Evolutionary conservation across 1,140 invertebrate species (phyloP), one percentile per base, ranked within the genome.

Genomic region (Hypsibius dujardini): DNA sequence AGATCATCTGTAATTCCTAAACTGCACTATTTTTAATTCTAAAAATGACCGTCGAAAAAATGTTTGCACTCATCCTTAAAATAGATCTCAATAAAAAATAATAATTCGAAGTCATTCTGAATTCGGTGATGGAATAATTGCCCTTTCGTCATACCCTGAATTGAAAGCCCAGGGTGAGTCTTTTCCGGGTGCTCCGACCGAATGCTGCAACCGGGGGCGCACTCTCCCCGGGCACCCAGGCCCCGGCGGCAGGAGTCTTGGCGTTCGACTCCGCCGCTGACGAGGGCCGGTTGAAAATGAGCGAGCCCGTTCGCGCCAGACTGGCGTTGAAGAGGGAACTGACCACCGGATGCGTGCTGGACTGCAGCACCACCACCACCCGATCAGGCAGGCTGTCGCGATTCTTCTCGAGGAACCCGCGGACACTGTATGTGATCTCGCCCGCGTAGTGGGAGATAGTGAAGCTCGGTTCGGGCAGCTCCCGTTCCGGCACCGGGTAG

Each of bases 371-470:
- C 62, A 67, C 12, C 12, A 0, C 0, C 12, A 67, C 3, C 42
- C 62, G 12, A 12, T 67, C 62, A 7, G 62, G 62, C 42, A 67
- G 62, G 42, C 62, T 80, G 73, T 83, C 82, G 40, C 80, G 72
- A 79, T 98, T 98, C 80, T 98, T 98, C 77, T 98, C 93, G 0
- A 98, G 87, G 81, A 98, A 98, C 7, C 94, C 94, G 72, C 88
- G 85, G 2, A 91, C 87, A 46, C 85, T 85, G 81, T 98, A 98
- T 7, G 88, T 88, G 1, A 98, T 95, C 72, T 86, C 85, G 45
- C 94, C 94, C 1, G 95, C 95, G 79, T 98, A 98, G 78, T 98
- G 95, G 75, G 86, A 84, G 1, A 95, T 85, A 1, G 92, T 89
- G 78, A 95, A 92, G 12, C 12, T 15, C 62, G 62, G 50, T n/a